Conservation (phyloP, 2,113 vertebrate genomes). For the Setophaga petechia region DNA sequence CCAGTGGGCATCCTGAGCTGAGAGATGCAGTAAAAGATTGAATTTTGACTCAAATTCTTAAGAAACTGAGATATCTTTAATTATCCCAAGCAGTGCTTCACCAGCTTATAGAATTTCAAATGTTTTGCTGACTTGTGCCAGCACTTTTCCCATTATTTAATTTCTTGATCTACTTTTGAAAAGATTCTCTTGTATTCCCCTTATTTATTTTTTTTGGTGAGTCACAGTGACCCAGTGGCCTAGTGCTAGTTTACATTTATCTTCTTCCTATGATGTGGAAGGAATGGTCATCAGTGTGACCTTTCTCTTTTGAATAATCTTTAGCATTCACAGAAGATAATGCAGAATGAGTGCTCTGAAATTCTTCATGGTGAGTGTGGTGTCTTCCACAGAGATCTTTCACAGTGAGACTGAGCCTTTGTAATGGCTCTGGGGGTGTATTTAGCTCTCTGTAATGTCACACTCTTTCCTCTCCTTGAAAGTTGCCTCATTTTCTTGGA, state of each 20-base stretch:
- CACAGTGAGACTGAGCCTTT: not conserved
- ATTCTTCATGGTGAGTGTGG: not conserved
- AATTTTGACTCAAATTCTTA: not conserved
- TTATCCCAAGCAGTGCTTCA: not conserved
- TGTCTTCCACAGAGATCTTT: not conserved
- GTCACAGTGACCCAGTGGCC: not conserved
- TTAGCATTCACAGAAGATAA: not conserved
- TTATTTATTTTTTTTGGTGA: not conserved
- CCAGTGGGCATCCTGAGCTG: not conserved
- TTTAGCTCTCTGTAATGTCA: not conserved
- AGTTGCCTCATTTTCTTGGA: not conserved
- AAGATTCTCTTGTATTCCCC: not conserved
- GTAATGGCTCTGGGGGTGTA: not conserved
- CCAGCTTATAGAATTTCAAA: not conserved
- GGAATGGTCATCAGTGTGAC: not conserved
- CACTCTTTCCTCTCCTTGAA: not conserved
- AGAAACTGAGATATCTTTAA: not conserved
- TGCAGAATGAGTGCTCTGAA: not conserved
- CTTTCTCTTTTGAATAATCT: slow-evolving; percentile 18
- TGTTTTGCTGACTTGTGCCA: not conserved
- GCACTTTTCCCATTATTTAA: not conserved
- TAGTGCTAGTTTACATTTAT: not conserved
- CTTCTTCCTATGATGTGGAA: not conserved
- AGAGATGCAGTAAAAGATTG: not conserved
- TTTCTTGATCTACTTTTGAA: not conserved